Conservation (phyloP, 2,888 invertebrate genomes). For the Apodemia hepburni region DNA sequence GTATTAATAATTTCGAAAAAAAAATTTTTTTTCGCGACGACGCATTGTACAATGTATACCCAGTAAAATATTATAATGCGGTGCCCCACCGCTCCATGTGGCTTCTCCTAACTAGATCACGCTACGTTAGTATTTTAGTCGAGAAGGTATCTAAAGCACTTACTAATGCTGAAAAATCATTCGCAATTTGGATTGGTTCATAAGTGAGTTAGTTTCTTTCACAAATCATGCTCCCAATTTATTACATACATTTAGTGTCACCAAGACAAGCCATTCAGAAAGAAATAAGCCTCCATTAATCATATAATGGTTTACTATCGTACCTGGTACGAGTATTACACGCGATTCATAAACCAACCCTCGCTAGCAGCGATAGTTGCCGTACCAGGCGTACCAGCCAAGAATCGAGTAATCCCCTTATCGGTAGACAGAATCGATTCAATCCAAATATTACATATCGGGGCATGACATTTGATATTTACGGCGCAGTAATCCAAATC, state of each 20-base stretch:
- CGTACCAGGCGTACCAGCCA: slow-evolving; percentile 69
- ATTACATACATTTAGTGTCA: slow-evolving; percentile 40
- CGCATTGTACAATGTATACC: no score
- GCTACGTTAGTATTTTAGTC: no score
- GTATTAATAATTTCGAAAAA: no score
- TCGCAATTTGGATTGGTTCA: no score
- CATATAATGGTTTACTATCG: slow-evolving; percentile 52
- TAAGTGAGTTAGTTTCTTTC: no score
- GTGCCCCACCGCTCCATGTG: no score
- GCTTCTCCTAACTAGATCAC: no score
- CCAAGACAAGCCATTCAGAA: slow-evolving; percentile 51
- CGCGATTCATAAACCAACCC: slow-evolving; percentile 59
- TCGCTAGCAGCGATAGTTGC: slow-evolving; percentile 57
- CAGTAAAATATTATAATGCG: no score
- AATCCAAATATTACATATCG: slow-evolving; percentile 74
- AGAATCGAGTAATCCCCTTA: slow-evolving; percentile 69
- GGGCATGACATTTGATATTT: slow-evolving; percentile 76
- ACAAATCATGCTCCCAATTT: slow-evolving; percentile 33
- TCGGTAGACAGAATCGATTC: slow-evolving; percentile 73
- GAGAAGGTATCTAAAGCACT: no score
- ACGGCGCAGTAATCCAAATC: slow-evolving; percentile 68
- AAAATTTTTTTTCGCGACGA: no score
- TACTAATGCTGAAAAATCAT: no score
- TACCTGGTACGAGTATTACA: slow-evolving; percentile 53
- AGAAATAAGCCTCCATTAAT: slow-evolving; percentile 40